These are phyloP conservation scores for Ia io DNA, from an alignment of 2,113 vertebrate genomes.

Conservation along the genomic window DNA sequence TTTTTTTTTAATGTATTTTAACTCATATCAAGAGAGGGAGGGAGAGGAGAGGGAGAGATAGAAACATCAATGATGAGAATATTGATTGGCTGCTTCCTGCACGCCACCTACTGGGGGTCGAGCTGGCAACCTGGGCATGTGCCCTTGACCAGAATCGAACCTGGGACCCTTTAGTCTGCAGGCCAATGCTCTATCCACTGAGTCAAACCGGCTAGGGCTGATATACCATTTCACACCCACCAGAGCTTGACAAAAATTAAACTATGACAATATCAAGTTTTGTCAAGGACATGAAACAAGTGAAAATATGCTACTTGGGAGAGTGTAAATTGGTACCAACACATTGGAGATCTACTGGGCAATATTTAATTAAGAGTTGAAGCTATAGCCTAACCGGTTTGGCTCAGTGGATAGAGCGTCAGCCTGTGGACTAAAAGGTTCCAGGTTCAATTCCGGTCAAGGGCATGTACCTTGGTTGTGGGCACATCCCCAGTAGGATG, in stretches of 20 bases:
- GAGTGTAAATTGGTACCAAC: not conserved
- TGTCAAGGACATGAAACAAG: not conserved
- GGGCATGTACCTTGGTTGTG: too few relatives aligned
- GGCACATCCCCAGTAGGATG: too few relatives aligned
- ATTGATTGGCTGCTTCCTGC: not conserved
- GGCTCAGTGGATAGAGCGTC: too few relatives aligned
- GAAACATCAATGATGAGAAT: not conserved
- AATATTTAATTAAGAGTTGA: not conserved
- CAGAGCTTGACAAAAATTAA: conserved; percentile 24
- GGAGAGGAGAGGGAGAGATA: not conserved
- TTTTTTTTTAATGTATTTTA: not conserved
- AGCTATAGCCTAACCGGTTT: not conserved
- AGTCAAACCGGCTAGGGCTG: not conserved
- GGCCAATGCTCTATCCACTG: too few relatives aligned
- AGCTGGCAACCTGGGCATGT: not conserved
- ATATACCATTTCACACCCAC: not conserved
- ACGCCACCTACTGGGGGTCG: not conserved
- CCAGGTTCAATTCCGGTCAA: too few relatives aligned
- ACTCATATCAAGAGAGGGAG: not conserved
- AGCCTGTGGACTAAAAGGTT: too few relatives aligned
- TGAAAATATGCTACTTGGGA: conserved; percentile 4
- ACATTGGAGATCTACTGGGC: not conserved
- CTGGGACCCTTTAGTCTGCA: too few relatives aligned
- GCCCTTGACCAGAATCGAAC: not conserved
- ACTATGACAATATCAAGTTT: not conserved